Evolutionary conservation across 2,797 vertebrate species (phyloP).

Genomic region (Ambastaia sidthimunki): DNA sequence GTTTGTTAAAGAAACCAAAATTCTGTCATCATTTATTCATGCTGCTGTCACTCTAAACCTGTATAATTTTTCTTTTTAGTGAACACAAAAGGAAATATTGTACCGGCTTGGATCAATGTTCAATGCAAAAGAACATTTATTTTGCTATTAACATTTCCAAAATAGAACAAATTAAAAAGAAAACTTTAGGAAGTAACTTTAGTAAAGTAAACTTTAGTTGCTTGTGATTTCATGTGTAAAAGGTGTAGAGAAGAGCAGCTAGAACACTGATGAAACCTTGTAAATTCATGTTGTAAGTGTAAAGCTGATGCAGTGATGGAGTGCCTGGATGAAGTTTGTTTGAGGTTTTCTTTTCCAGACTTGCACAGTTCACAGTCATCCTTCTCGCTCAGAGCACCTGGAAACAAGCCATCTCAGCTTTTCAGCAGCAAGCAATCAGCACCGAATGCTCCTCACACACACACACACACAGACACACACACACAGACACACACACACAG

Average conservation of each 20-base stretch:
- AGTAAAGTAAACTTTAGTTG: neutral
- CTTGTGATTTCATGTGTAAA: neutral
- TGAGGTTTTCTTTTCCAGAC: conserved; percentile 31
- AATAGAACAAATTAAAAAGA: neutral
- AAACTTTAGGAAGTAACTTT: neutral
- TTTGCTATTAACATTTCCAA: neutral
- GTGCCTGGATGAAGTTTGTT: conserved; percentile 31
- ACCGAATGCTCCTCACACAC: neutral
- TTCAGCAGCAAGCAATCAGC: conserved; percentile 63
- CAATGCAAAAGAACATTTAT: neutral
- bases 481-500: neutral
- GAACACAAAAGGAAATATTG: too few species aligned
- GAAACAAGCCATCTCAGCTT: conserved; percentile 53
- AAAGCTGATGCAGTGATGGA: conserved; percentile 24
- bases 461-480: conserved; percentile 22
- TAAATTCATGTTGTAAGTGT: neutral
- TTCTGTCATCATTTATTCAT: neutral
- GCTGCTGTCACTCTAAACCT: neutral
- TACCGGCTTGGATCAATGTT: too few species aligned
- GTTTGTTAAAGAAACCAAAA: neutral
- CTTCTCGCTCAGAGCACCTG: conserved; percentile 46
- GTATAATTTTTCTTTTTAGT: neutral
- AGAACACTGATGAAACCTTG: neutral
- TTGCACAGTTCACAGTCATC: conserved; percentile 20
- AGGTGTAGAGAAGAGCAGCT: conserved; percentile 16